Evolutionary conservation across 2,113 vertebrate species (phyloP).

Genomic region (Pantherophis guttatus): DNA sequence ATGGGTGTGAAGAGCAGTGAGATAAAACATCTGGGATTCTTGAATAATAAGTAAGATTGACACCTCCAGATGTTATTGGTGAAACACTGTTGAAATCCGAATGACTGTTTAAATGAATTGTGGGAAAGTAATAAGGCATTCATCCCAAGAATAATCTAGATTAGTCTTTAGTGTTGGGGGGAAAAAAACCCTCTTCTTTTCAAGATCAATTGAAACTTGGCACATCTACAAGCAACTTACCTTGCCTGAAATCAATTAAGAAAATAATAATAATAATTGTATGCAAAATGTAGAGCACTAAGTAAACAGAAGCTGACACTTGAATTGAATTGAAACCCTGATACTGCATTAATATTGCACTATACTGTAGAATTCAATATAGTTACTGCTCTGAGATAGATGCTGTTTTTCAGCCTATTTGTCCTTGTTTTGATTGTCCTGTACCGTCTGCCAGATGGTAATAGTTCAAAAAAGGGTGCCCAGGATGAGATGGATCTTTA

Average conservation of each 20-base stretch:
- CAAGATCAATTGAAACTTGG: background rate
- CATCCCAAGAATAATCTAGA: background rate
- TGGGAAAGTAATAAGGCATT: background rate
- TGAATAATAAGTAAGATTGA: conserved; percentile 35
- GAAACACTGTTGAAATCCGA: conserved; percentile 25
- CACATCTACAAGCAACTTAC: background rate
- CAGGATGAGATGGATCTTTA: no score
- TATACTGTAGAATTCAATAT: no score
- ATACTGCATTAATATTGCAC: no score
- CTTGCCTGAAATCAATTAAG: background rate
- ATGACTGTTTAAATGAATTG: conserved; percentile 13
- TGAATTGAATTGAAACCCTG: no score
- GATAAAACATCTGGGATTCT: conserved; percentile 24
- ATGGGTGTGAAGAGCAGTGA: conserved; percentile 21
- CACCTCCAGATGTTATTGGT: conserved; percentile 34
- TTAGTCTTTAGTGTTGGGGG: background rate
- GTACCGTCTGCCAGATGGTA: no score
- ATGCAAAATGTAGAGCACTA: background rate
- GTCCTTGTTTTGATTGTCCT: no score
- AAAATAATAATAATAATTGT: background rate
- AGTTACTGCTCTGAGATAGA: no score
- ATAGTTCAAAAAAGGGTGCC: no score
- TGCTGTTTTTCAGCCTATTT: no score
- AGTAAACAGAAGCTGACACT: background rate
- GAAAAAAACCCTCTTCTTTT: background rate